A percentile compares a stretch with the other conserved stretches of the same genome.
Evolutionary conservation across 64 coral and sea anemone genomes (phyloP).

Genomic region (Montipora cactus): DNA sequence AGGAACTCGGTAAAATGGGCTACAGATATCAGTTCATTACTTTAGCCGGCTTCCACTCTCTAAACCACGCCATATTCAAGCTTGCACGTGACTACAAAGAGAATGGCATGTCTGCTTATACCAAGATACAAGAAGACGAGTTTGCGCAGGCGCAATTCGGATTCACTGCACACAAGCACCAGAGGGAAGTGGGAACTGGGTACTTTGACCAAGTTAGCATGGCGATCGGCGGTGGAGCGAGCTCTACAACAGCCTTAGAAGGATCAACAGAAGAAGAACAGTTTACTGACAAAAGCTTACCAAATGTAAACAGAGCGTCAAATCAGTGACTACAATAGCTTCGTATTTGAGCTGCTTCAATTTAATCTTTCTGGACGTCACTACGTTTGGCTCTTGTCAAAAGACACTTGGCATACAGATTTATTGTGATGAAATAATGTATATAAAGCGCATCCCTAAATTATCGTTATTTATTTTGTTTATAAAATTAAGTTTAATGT

Average conservation of each 20-base stretch:
- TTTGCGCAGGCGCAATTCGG: slow-evolving; percentile 80
- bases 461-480: neutral
- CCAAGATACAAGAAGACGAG: slow-evolving; percentile 89
- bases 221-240: slow-evolving; percentile 84
- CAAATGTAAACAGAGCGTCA: neutral
- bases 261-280: slow-evolving; percentile 89
- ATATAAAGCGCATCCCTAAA: neutral
- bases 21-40: slow-evolving; percentile 92
- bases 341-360: too few species aligned
- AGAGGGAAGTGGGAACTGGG: slow-evolving; percentile 84
- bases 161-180: slow-evolving; percentile 89
- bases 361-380: too few species aligned
- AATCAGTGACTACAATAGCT: neutral
- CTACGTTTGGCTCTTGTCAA: too few species aligned
- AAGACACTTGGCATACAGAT: too few species aligned
- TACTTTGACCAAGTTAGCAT: slow-evolving; percentile 87
- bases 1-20: slow-evolving; percentile 79
- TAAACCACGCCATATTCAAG: slow-evolving; percentile 94
- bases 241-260: slow-evolving; percentile 82
- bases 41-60: slow-evolving; percentile 83
- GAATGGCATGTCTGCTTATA: slow-evolving; percentile 83
- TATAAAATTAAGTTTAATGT: neutral
- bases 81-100: slow-evolving; percentile 80
- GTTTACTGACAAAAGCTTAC: slow-evolving; percentile 18
- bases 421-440: neutral